Percentiles rank a stretch among this genome's conserved stretches.
These are phyloP conservation scores for Suricata suricatta DNA, from an alignment of 2,113 vertebrate genomes.

Conservation along the genomic window DNA sequence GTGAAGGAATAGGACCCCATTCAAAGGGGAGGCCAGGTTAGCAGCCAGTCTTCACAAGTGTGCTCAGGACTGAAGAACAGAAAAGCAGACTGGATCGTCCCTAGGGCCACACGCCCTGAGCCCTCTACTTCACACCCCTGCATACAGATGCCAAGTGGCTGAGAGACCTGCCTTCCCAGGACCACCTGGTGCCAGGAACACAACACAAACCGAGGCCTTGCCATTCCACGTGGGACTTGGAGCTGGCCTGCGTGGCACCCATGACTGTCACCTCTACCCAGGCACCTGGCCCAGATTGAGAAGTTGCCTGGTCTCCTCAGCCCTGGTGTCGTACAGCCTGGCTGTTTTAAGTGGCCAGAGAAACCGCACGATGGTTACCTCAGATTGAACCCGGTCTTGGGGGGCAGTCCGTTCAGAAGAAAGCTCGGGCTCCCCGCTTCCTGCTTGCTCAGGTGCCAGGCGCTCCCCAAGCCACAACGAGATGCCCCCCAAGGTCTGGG, in stretches of 20 bases:
- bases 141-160: too few species aligned
- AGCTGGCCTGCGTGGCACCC: neutral
- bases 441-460: neutral
- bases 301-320: neutral
- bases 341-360: neutral
- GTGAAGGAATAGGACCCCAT: neutral
- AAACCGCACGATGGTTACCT: neutral
- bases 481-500: neutral
- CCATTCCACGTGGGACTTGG: neutral
- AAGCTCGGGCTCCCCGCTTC: neutral
- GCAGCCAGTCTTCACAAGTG: neutral
- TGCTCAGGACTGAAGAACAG: neutral
- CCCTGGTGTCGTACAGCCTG: accelerated
- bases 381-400: neutral
- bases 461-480: neutral
- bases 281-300: neutral
- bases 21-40: neutral
- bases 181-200: neutral
- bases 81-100: neutral
- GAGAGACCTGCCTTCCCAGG: neutral
- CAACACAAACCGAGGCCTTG: neutral
- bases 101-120: neutral
- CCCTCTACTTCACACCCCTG: neutral
- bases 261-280: neutral
- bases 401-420: neutral